Evolutionary conservation across 2,797 vertebrate genomes (phyloP), one percentile per base, ranked within the genome.

Genomic region (Liasis olivaceus): DNA sequence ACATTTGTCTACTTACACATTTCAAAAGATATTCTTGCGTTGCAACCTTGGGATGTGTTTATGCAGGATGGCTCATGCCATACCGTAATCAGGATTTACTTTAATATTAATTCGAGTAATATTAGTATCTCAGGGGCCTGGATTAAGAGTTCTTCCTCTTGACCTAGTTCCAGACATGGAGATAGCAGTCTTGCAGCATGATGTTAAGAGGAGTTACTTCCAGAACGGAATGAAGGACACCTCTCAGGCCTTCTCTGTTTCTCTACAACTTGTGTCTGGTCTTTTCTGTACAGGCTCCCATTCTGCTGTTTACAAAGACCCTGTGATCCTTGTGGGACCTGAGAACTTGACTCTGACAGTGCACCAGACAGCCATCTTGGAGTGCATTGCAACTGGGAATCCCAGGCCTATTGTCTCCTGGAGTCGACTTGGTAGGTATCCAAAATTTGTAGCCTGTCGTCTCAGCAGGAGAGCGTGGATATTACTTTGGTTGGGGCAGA

Each of bases 281-380:
- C 47, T 96, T 86, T 95, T 12, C 87, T 2, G 91, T 92, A 28
- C 98, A 99, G 99, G 98, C 94, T 98, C 98, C 4, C 98, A 98
- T 97, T 98, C 99, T 7, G 98, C 98, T 2, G 98, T 98, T 97
- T 99, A 99, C 98, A 99, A 99, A 98, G 99, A 99, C 96, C 99
- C 99, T 6, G 97, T 97, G 97, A 99, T 99, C 92, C 98, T 99
- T 0, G 99, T 99, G 4, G 99, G 99, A 58, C 99, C 99, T 0
- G 99, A 99, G 98, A 99, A 99, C 98, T 98, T 99, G 92, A 99
- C 99, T 2, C 98, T 99, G 95, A 99, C 99, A 0, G 98, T 99
- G 97, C 99, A 99, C 97, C 99, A 99, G 98, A 99, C 99, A 0
- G 99, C 99, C 0, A 99, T 99, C 96, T 98, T 99, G 96, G 99